Base-by-base conservation (phyloP, 1,140 invertebrate genomes). In the Chymomyza costata region DNA sequence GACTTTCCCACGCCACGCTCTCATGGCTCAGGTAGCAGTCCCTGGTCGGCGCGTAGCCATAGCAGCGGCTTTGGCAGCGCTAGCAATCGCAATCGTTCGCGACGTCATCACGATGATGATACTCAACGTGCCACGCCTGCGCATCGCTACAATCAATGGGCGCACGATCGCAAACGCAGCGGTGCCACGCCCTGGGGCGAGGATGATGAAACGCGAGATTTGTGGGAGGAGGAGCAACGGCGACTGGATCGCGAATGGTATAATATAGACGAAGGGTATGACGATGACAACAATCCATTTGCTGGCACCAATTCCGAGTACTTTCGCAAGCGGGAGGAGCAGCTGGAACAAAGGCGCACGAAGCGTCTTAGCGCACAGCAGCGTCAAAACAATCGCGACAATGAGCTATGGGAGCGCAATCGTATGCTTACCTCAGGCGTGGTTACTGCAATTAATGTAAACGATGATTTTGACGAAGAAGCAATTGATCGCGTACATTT, bases 401-500 rank as follows among this genome's bases (percentile, higher is more conserved):
- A 98, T 86, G 97, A 99, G 84, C 87, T 98, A 28, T 99, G 98
- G 98, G 98, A 99, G 86, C 91, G 96, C 7, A 99, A 99, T 88
- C 90, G 98, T 58, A 97, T 99, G 95, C 88, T 99, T 6, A 97
- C 96, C 2, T 97, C 95, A 50, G 97, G 96, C 43, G 97, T 98
- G 7, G 96, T 99, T 0, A 93, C 93, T 65, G 93, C 93, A 30
- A 89, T 97, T 1, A 94, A 95, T 64, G 91, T 94, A 41, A 97
- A 96, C 81, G 95, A 97, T 64, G 95, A 99, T 84, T 94, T 96
- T 82, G 95, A 95, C 67, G 96, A 99, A 78, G 96, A 97, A 87
- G 97, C 95, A 19, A 87, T 90, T 7, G 94, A 94, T 45, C 86
- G 97, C 51, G 97, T 99, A 0, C 97, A 99, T 89, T 86, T 99